phyloP scores from a whole-genome alignment of 2,888 invertebrate genomes.

The Digitonthophagus gazella region DNA sequence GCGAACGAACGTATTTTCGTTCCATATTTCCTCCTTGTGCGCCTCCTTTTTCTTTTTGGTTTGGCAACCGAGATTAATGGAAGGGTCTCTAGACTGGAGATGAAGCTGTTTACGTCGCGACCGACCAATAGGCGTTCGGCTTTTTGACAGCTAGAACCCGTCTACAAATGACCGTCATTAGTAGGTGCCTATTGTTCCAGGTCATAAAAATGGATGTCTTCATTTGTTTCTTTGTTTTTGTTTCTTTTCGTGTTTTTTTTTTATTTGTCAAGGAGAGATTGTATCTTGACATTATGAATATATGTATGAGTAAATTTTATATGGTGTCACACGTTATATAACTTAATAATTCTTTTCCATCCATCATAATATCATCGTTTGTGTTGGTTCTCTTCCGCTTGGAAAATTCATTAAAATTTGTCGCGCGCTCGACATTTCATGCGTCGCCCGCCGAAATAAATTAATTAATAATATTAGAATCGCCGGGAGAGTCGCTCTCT shows the following conservation, averaged over 20 bases:
- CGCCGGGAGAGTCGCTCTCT: background rate
- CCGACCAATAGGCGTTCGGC: background rate
- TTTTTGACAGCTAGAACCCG: background rate
- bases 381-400: too few relatives aligned
- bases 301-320: too few relatives aligned
- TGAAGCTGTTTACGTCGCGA: background rate
- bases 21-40: background rate
- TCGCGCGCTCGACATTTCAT: too few relatives aligned
- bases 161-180: background rate
- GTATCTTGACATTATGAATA: too few relatives aligned
- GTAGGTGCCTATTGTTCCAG: background rate
- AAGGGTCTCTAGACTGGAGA: background rate
- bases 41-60: background rate
- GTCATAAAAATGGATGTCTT: background rate
- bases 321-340: too few relatives aligned
- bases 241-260: background rate
- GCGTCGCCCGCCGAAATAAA: too few relatives aligned
- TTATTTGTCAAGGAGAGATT: background rate
- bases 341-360: too few relatives aligned
- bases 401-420: too few relatives aligned
- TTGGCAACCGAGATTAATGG: background rate
- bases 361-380: too few relatives aligned
- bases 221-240: background rate
- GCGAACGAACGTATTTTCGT: background rate
- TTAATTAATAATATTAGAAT: conserved; percentile 9